phyloP scores from a whole-genome alignment of 2,113 vertebrate species.

The Oxyura jamaicensis region DNA sequence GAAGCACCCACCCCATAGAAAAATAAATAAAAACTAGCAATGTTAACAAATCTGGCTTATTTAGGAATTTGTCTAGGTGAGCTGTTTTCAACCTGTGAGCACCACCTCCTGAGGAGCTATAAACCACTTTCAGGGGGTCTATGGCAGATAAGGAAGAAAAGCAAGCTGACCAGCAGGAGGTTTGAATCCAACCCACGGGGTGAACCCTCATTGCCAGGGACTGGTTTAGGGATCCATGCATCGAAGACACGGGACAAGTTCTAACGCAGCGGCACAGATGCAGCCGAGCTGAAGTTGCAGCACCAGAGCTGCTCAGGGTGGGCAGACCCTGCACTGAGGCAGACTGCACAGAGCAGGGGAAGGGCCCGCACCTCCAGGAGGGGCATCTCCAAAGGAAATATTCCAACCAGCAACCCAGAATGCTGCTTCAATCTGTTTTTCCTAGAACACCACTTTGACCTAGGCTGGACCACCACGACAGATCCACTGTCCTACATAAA shows the following conservation, averaged over 20 bases:
- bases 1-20: neutral
- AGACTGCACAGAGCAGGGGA: neutral
- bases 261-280: neutral
- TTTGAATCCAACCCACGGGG: neutral
- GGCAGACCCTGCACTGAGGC: neutral
- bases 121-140: neutral
- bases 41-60: neutral
- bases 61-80: neutral
- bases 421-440: neutral
- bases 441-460: neutral
- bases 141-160: neutral
- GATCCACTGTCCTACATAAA: neutral
- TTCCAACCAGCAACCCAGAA: neutral
- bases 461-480: fast-evolving
- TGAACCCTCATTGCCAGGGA: neutral
- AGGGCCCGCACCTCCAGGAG: neutral
- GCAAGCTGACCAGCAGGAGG: neutral
- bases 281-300: fast-evolving
- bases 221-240: neutral
- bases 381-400: neutral
- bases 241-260: neutral
- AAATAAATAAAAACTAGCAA: neutral
- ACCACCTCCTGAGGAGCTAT: neutral
- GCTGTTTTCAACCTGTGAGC: neutral
- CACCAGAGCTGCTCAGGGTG: neutral